These are phyloP conservation scores for Dorcus parallelipipedus DNA, from an alignment of 2,888 invertebrate species.

Conservation along the genomic window DNA sequence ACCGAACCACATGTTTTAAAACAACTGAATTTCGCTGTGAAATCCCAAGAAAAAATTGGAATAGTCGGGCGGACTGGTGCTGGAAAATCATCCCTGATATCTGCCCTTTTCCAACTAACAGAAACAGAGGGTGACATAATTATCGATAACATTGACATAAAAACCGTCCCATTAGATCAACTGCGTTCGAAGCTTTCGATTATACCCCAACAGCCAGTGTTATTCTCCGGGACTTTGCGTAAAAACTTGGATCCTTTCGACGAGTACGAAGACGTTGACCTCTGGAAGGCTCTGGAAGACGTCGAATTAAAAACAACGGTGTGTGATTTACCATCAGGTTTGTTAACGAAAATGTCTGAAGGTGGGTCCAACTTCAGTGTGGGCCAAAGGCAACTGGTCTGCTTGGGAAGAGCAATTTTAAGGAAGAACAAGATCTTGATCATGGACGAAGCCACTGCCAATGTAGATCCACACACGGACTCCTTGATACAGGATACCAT, in stretches of 20 bases:
- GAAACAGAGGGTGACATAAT: conserved; percentile 72
- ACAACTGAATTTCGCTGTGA: conserved; percentile 62
- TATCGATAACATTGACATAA: conserved; percentile 75
- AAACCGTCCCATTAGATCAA: conserved; percentile 66
- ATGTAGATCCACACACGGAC: conserved; percentile 79
- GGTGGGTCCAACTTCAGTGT: conserved; percentile 54
- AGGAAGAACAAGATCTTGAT: conserved; percentile 48
- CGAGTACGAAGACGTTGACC: conserved; percentile 68
- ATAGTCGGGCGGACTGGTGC: conserved; percentile 82
- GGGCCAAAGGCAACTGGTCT: conserved; percentile 65
- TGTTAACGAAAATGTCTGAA: conserved; percentile 53
- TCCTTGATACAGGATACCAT: conserved; percentile 75
- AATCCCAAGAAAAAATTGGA: conserved; percentile 69
- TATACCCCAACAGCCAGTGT: conserved; percentile 82
- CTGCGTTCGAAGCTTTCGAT: conserved; percentile 76
- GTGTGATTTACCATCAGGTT: conserved; percentile 54
- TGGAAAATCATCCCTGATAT: conserved; percentile 73
- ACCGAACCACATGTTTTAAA: conserved; percentile 71
- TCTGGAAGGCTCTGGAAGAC: conserved; percentile 85
- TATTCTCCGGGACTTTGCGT: conserved; percentile 83
- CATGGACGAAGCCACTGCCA: conserved; percentile 76
- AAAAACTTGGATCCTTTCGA: conserved; percentile 88
- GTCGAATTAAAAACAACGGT: conserved; percentile 73
- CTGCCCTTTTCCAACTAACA: conserved; percentile 76
- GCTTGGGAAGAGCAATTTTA: conserved; percentile 63